Conservation (phyloP, 1,140 invertebrate genomes). For the Drosophila sp. region DNA sequence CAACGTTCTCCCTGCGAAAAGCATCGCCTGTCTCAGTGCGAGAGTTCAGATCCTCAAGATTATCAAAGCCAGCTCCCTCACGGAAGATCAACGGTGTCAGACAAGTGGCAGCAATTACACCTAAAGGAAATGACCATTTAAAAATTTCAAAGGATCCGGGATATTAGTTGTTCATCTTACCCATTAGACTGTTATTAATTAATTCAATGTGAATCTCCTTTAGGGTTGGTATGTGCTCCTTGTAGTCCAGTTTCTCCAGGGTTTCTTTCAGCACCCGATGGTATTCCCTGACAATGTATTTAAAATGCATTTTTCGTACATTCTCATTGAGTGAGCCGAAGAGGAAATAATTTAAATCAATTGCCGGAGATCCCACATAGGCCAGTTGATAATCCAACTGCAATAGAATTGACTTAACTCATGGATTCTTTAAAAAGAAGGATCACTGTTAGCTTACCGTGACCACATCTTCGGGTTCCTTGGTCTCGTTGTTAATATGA, state of each 20-base stretch:
- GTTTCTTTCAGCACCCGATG: slow-evolving; percentile 78
- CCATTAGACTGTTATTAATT: slow-evolving; percentile 75
- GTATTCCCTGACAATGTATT: slow-evolving; percentile 84
- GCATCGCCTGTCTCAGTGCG: slow-evolving; percentile 68
- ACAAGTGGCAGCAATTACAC: slow-evolving; percentile 79
- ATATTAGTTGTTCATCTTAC: slow-evolving; percentile 25
- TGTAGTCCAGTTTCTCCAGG: slow-evolving; percentile 67
- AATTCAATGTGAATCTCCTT: slow-evolving; percentile 79
- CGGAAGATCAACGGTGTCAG: slow-evolving; percentile 76
- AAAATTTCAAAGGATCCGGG: background rate
- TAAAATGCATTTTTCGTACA: slow-evolving; percentile 84
- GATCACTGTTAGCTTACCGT: slow-evolving; percentile 83
- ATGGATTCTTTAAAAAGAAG: too few species aligned
- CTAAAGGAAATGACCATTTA: slow-evolving; percentile 30
- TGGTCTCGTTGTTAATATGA: slow-evolving; percentile 84
- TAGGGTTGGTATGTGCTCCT: slow-evolving; percentile 69
- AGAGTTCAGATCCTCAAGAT: slow-evolving; percentile 69
- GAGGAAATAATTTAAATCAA: slow-evolving; percentile 85
- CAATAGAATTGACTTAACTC: slow-evolving; percentile 64
- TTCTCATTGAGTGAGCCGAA: slow-evolving; percentile 85
- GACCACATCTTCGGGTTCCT: slow-evolving; percentile 84
- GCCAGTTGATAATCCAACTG: slow-evolving; percentile 85
- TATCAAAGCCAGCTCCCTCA: slow-evolving; percentile 63
- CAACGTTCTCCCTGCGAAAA: slow-evolving; percentile 73
- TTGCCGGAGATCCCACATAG: slow-evolving; percentile 85